Conservation (phyloP, 2,113 vertebrate species). For the Prietella phreatophila region DNA sequence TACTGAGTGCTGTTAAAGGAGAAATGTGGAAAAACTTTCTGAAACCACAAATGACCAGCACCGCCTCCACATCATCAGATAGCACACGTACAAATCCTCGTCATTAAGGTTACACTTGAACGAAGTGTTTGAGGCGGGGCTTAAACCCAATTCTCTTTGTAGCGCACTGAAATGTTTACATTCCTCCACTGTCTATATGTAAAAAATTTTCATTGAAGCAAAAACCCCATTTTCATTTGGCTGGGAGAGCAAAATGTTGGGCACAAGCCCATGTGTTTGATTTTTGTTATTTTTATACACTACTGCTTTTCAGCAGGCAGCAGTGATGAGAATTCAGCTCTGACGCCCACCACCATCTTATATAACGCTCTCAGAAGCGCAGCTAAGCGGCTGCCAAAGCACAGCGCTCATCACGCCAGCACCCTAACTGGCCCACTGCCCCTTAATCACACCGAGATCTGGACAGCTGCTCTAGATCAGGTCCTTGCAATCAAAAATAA, state of each 20-base stretch:
- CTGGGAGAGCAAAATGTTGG: not conserved
- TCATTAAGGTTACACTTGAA: not conserved
- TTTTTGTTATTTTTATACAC: too few species aligned
- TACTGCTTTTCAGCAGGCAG: conserved; percentile 31
- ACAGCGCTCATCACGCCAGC: conserved; percentile 17
- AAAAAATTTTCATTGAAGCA: not conserved
- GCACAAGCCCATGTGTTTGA: too few species aligned
- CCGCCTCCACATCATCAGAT: too few species aligned
- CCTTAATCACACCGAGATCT: conserved; percentile 30
- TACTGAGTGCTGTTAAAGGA: not conserved
- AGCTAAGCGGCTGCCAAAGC: conserved; percentile 30
- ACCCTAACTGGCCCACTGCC: conserved; percentile 26
- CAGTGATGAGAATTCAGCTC: conserved; percentile 32
- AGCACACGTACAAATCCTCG: too few species aligned
- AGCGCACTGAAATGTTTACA: not conserved
- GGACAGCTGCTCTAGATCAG: conserved; percentile 39
- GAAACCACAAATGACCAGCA: not conserved
- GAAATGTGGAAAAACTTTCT: not conserved
- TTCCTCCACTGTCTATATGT: too few species aligned
- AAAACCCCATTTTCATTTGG: not conserved
- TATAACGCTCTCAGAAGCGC: conserved; percentile 38
- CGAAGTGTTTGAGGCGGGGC: not conserved
- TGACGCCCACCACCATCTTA: conserved; percentile 47
- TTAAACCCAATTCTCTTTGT: not conserved
- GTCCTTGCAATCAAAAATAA: conserved; percentile 36